Evolutionary conservation across 2,797 vertebrate species (phyloP), one percentile per base, ranked within the genome.

Genomic region (Salmo trutta): DNA sequence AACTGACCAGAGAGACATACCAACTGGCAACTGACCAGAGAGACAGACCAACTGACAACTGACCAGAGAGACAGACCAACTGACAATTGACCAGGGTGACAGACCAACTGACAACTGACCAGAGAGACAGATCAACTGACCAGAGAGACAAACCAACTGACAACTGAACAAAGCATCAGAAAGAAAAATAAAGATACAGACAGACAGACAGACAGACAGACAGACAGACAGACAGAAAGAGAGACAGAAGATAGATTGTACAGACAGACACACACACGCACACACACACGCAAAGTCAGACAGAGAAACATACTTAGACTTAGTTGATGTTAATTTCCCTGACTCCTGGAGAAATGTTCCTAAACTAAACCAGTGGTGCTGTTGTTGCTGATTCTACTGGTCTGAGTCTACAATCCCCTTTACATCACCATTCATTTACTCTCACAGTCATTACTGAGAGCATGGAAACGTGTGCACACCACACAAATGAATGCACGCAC

Each of bases 331-430:
- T 24, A n/a, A 78, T 81, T 88, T 83, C 75, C 81, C 86, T 71
- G 73, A 68, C 84, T 82, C 73, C 78, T 83, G 78, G 73, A 74
- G 82, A 83, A 85, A 81, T 85, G 59, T 85, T 77, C 83, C 85
- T 85, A 83, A 83, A 86, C 64, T 76, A 85, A 87, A 72, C 47
- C 80, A 0, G 6, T 29, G 67, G 74, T 21, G 80, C 79, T 59
- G 73, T 81, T 73, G 59, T 24, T 79, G 80, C 52, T 75, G 74
- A 83, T 59, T 83, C 64, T 56, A 56, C 41, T 33, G 21, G 29
- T 78, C 77, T 74, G 68, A 79, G 77, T 81, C 85, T 84, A 77
- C 78, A 84, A 88, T 87, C 80, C 81, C 73, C 74, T 36, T 62
- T 75, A 66, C 15, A 84, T 81, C 81, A 78, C n/a, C 74, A 81